Conservation (phyloP, 2,888 invertebrate genomes). For the Parnassius mnemosyne region DNA sequence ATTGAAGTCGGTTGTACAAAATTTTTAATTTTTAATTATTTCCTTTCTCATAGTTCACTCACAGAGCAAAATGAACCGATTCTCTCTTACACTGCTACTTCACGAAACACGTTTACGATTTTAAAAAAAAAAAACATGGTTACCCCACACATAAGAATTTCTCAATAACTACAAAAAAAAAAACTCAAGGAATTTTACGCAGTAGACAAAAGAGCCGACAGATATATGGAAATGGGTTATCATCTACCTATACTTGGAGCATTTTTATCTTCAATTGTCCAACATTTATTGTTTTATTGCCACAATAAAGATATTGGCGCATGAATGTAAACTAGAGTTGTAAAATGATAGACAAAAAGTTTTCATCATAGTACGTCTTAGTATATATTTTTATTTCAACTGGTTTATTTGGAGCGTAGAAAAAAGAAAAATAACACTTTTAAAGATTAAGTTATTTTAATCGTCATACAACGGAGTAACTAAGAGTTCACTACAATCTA, state of each 20-base stretch:
- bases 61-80: too few species aligned
- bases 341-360: neutral
- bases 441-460: too few species aligned
- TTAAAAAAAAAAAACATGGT: neutral
- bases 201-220: slow-evolving; percentile 44
- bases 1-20: too few species aligned
- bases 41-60: too few species aligned
- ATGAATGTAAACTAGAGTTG: neutral
- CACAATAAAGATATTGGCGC: slow-evolving; percentile 26
- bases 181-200: slow-evolving; percentile 17
- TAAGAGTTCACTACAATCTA: too few species aligned
- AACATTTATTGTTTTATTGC: slow-evolving; percentile 52
- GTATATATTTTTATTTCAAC: too few species aligned
- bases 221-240: slow-evolving; percentile 56
- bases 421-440: too few species aligned
- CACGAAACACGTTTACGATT: neutral
- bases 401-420: too few species aligned
- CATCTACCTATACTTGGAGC: slow-evolving; percentile 32
- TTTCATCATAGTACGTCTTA: too few species aligned
- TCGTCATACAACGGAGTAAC: too few species aligned
- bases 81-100: too few species aligned
- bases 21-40: too few species aligned
- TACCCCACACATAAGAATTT: slow-evolving; percentile 7
- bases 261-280: slow-evolving; percentile 40
- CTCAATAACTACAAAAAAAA: slow-evolving; percentile 36